Evolutionary conservation across 2,797 vertebrate species (phyloP).

Genomic region (Trachurus trachurus): DNA sequence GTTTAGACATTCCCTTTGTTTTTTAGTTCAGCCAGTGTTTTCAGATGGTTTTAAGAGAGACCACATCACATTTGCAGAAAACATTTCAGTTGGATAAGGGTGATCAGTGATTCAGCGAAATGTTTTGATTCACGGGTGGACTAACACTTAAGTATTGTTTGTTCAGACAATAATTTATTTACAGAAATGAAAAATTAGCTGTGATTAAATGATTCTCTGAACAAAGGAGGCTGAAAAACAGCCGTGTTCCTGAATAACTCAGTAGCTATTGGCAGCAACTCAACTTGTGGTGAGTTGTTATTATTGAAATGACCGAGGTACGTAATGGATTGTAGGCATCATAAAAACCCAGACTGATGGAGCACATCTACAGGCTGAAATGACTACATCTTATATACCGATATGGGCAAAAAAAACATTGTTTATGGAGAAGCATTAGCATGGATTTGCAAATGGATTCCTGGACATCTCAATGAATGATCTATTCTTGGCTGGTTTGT

Average conservation of each 20-base stretch:
- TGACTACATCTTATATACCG: too few species aligned
- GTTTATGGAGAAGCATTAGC: too few species aligned
- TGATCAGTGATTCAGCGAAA: conserved; percentile 63
- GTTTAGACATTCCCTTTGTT: conserved; percentile 25
- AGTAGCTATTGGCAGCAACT: conserved; percentile 6
- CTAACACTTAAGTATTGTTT: conserved; percentile 22
- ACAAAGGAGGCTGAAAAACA: conserved; percentile 26
- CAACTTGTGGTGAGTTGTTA: conserved; percentile 2
- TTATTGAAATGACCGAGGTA: neutral
- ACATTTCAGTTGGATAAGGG: conserved; percentile 18
- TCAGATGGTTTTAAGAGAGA: conserved; percentile 19
- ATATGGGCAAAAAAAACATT: too few species aligned
- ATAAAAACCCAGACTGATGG: conserved; percentile 1
- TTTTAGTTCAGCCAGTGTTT: neutral
- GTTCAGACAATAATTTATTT: conserved; percentile 35
- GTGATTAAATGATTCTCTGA: conserved; percentile 26
- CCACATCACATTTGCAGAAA: conserved; percentile 27
- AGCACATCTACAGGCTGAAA: neutral
- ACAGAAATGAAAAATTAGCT: neutral
- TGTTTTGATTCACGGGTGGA: conserved; percentile 31
- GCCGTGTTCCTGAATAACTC: neutral
- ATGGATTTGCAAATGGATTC: neutral
- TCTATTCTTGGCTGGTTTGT: too few species aligned
- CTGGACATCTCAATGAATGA: neutral
- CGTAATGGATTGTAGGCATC: neutral